Conservation (phyloP, 2,888 invertebrate species). For the Stenichneumon culpator region DNA sequence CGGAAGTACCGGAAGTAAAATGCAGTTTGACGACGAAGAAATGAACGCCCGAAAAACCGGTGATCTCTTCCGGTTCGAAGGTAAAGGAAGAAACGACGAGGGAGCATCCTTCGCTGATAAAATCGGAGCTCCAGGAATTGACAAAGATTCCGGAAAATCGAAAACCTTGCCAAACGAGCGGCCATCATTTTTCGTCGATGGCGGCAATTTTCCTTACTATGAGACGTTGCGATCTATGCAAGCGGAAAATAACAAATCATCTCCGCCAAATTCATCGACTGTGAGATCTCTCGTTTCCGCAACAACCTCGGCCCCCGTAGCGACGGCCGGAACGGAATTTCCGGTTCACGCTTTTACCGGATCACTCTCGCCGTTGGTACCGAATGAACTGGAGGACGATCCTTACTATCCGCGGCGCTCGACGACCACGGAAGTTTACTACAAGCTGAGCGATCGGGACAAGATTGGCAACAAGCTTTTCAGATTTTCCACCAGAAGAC, state of each 20-base stretch:
- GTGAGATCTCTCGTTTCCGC: background rate
- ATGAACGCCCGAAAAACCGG: background rate
- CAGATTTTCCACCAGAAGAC: slow-evolving; percentile 66
- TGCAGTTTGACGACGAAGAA: slow-evolving; percentile 16
- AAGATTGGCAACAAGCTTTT: slow-evolving; percentile 56
- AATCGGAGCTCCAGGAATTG: background rate
- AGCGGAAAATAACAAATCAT: slow-evolving; percentile 60
- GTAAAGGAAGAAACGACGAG: slow-evolving; percentile 40
- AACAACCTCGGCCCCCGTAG: slow-evolving; percentile 39
- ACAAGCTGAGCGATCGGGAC: slow-evolving; percentile 72
- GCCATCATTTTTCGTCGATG: slow-evolving; percentile 55
- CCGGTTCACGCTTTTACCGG: slow-evolving; percentile 75
- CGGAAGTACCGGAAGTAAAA: slow-evolving; percentile 12
- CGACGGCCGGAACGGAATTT: slow-evolving; percentile 65
- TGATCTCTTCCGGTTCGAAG: slow-evolving; percentile 6
- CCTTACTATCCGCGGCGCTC: slow-evolving; percentile 80
- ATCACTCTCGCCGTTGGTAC: slow-evolving; percentile 75
- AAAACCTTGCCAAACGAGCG: slow-evolving; percentile 10
- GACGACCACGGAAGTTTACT: slow-evolving; percentile 79
- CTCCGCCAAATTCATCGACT: background rate
- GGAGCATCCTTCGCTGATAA: slow-evolving; percentile 18
- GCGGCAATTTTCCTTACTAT: slow-evolving; percentile 74
- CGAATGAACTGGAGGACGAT: slow-evolving; percentile 78
- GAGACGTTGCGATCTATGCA: slow-evolving; percentile 79
- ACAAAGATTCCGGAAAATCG: slow-evolving; percentile 11